Conservation (phyloP, 2,797 vertebrate genomes). For the Mionectes olivaceus region DNA sequence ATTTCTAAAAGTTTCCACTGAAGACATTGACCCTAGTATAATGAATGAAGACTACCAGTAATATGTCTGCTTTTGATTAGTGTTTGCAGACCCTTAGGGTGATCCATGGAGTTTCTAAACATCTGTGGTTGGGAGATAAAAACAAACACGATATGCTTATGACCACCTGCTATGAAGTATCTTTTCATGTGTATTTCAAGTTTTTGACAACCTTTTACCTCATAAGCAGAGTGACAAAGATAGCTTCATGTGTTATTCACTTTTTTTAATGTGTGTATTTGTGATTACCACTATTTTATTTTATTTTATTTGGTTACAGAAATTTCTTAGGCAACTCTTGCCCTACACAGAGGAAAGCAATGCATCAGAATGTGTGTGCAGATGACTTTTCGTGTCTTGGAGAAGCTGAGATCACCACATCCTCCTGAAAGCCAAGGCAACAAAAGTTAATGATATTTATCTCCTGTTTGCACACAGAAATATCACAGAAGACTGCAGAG, state of each 20-base stretch:
- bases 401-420: background rate
- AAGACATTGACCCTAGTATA: background rate
- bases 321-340: background rate
- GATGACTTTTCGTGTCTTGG: background rate
- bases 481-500: background rate
- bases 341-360: background rate
- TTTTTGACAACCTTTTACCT: background rate
- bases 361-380: background rate
- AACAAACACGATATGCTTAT: background rate
- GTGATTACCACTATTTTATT: background rate
- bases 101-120: background rate
- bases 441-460: slow-evolving; percentile 2
- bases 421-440: background rate
- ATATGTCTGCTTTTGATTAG: background rate
- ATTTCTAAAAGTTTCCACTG: background rate
- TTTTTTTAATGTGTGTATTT: background rate
- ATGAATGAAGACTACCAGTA: background rate
- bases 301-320: background rate
- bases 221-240: background rate
- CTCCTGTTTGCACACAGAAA: background rate
- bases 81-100: background rate
- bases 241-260: background rate
- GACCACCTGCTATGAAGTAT: background rate
- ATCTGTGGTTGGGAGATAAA: background rate
- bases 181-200: background rate